Evolutionary conservation across 2,113 vertebrate species (phyloP).

Genomic region (Caracal caracal): DNA sequence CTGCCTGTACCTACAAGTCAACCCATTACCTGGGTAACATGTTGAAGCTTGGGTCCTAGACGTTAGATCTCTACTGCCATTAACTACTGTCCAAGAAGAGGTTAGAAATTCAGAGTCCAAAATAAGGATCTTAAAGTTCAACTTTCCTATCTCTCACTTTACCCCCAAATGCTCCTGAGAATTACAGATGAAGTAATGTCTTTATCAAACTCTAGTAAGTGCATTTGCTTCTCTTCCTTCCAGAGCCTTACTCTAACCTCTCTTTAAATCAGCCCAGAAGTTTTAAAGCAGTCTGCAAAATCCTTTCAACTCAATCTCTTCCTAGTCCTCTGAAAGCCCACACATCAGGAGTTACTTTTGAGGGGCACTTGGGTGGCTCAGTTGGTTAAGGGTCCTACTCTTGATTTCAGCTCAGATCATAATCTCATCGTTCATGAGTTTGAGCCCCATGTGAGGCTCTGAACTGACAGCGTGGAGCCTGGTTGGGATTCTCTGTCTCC

Average conservation of each 20-base stretch:
- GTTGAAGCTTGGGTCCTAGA: not conserved
- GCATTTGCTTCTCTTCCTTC: not conserved
- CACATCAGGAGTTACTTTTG: not conserved
- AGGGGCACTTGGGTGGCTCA: not conserved
- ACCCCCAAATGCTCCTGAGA: not conserved
- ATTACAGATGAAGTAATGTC: slow-evolving; percentile 11
- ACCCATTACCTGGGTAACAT: not conserved
- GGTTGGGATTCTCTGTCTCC: too few species aligned
- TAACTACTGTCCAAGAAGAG: not conserved
- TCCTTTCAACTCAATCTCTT: not conserved
- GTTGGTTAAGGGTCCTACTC: too few species aligned
- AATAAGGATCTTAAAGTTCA: not conserved
- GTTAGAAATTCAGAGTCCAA: slow-evolving; percentile 31
- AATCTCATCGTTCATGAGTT: too few species aligned
- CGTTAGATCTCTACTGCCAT: not conserved
- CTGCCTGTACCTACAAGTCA: not conserved
- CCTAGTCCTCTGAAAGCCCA: not conserved
- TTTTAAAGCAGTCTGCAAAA: slow-evolving; percentile 48
- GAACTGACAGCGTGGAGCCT: too few species aligned
- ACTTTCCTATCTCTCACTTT: slow-evolving; percentile 4
- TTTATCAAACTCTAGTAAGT: slow-evolving; percentile 12
- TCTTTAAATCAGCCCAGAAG: not conserved
- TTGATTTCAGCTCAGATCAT: too few species aligned
- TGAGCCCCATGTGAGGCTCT: too few species aligned
- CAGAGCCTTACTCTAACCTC: not conserved